phyloP scores from a whole-genome alignment of 2,113 vertebrate genomes.

The Myxocyprinus asiaticus region DNA sequence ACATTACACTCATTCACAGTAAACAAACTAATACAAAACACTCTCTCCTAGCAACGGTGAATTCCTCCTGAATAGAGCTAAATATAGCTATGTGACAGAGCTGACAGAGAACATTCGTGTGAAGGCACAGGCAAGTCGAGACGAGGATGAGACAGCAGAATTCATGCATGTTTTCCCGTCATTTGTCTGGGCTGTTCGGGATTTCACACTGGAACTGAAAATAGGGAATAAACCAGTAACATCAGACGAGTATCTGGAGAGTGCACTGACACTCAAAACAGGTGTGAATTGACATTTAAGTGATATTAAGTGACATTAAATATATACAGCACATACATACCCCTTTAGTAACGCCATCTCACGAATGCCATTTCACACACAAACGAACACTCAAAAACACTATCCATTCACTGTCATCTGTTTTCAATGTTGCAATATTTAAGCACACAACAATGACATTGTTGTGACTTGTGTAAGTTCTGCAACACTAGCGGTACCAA shows the following conservation, averaged over 20 bases:
- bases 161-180: slow-evolving; percentile 70
- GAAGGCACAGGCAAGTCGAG: slow-evolving; percentile 50
- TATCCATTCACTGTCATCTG: background rate
- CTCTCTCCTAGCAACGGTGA: no score
- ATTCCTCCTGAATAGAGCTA: slow-evolving; percentile 14
- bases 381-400: background rate
- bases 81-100: slow-evolving; percentile 67
- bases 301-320: background rate
- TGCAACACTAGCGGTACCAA: no score
- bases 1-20: no score
- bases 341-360: background rate
- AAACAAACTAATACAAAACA: no score
- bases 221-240: slow-evolving; percentile 31
- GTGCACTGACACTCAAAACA: slow-evolving; percentile 41
- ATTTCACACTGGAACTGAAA: slow-evolving; percentile 65
- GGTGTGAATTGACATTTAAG: slow-evolving; percentile 23
- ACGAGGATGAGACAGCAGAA: slow-evolving; percentile 43
- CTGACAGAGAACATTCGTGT: slow-evolving; percentile 66
- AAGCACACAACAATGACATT: background rate
- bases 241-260: slow-evolving; percentile 58
- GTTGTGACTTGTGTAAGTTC: no score
- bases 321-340: background rate
- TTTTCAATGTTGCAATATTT: background rate
- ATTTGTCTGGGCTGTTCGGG: slow-evolving; percentile 72
- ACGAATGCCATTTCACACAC: background rate